Conservation (phyloP, 2,113 vertebrate species). For the Corynorhinus townsendii region DNA sequence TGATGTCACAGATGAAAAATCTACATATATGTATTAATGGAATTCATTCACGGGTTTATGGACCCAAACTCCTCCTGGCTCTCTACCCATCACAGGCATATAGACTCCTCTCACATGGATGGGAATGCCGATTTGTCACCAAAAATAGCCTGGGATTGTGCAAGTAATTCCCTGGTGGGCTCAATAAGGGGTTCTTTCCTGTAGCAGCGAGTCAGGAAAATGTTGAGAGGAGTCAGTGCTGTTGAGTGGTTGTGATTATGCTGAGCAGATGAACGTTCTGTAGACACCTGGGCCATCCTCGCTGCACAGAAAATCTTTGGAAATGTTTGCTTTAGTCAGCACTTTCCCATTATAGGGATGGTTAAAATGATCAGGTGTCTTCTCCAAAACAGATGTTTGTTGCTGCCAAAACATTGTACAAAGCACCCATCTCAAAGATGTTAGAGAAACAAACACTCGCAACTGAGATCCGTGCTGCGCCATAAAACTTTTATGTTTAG, state of each 20-base stretch:
- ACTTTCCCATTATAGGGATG: conserved; percentile 5
- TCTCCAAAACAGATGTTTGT: conserved; percentile 32
- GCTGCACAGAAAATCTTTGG: background rate
- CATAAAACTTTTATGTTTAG: background rate
- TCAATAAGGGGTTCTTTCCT: background rate
- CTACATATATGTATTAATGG: conserved; percentile 53
- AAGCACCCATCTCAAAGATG: background rate
- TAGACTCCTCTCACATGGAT: background rate
- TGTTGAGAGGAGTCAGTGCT: background rate
- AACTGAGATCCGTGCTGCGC: background rate
- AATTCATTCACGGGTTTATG: conserved; percentile 63
- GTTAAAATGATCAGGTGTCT: background rate
- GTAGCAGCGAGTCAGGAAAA: background rate
- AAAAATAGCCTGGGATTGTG: background rate
- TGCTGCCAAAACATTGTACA: conserved; percentile 1
- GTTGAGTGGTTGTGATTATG: background rate
- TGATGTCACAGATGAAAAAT: conserved; percentile 61
- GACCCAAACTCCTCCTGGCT: conserved; percentile 44
- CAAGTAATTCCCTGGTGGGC: background rate
- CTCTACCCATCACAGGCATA: background rate
- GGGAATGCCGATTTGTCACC: background rate
- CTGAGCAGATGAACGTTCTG: background rate
- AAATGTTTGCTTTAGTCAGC: conserved; percentile 15
- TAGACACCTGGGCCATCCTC: background rate
- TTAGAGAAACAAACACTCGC: background rate